These are phyloP conservation scores for Channa argus DNA, from an alignment of 2,113 vertebrate species.

Conservation along the genomic window DNA sequence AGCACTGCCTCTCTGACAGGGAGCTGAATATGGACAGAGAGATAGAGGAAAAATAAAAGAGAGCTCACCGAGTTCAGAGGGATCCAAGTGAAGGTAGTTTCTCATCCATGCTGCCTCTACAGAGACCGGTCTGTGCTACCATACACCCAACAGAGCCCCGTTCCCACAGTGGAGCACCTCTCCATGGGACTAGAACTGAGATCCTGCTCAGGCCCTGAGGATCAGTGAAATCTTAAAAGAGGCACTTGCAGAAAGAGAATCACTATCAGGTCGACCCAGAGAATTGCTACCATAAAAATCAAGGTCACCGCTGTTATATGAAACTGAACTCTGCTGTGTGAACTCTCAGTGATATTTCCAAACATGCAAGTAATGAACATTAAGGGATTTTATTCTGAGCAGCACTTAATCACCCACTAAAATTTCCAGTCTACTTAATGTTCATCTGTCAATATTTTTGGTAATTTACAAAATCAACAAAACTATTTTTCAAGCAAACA, in stretches of 20 bases:
- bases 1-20: conserved; percentile 34
- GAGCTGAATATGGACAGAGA: conserved; percentile 35
- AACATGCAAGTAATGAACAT: background rate
- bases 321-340: background rate
- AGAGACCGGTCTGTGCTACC: conserved; percentile 63
- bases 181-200: conserved; percentile 30
- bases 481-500: too few species aligned
- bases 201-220: conserved; percentile 43
- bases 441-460: too few species aligned
- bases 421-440: too few species aligned
- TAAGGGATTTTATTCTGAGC: background rate
- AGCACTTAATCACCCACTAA: background rate
- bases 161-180: conserved; percentile 78
- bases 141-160: conserved; percentile 46
- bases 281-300: background rate
- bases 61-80: conserved; percentile 50
- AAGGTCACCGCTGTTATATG: background rate
- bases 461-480: too few species aligned
- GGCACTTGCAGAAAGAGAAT: conserved; percentile 1
- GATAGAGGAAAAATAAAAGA: conserved; percentile 31
- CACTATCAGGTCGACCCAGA: conserved; percentile 22
- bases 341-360: background rate
- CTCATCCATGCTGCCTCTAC: conserved; percentile 75
- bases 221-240: conserved; percentile 14
- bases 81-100: conserved; percentile 78